Conservation (phyloP, 2,888 invertebrate species). For the Strigamia maritima region DNA sequence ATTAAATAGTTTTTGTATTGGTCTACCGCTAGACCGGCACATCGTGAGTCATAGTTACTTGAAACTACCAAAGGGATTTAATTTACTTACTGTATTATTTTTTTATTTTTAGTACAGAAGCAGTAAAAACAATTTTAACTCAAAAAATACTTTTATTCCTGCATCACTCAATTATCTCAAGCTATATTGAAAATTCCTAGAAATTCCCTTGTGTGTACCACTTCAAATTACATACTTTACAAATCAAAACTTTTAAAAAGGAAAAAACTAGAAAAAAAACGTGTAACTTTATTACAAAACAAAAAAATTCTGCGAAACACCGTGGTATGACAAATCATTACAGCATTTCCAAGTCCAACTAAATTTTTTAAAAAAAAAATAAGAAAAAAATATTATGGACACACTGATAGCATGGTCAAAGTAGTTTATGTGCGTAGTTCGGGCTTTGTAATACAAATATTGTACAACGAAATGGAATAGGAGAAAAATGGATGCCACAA, state of each 20-base stretch:
- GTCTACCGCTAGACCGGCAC: background rate
- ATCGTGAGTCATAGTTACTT: background rate
- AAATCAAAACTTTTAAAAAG: background rate
- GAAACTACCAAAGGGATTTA: background rate
- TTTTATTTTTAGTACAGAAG: too few relatives aligned
- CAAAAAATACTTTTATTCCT: constrained; percentile 25
- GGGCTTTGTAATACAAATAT: background rate
- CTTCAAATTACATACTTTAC: background rate
- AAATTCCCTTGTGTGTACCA: background rate
- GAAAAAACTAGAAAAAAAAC: background rate
- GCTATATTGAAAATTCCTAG: constrained; percentile 2
- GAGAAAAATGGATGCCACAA: background rate
- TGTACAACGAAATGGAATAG: constrained; percentile 22
- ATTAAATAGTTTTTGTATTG: background rate
- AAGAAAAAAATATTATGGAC: background rate
- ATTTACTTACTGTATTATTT: too few relatives aligned
- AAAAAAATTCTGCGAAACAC: background rate
- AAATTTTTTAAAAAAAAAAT: background rate
- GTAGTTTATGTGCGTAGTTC: background rate
- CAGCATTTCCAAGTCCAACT: background rate
- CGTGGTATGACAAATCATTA: constrained; percentile 1
- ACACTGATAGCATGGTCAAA: background rate
- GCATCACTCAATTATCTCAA: constrained; percentile 13
- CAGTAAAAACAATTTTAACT: background rate
- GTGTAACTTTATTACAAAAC: background rate